Base-by-base conservation (phyloP, 2,113 vertebrate species). In the Paraplagusia blochii region DNA sequence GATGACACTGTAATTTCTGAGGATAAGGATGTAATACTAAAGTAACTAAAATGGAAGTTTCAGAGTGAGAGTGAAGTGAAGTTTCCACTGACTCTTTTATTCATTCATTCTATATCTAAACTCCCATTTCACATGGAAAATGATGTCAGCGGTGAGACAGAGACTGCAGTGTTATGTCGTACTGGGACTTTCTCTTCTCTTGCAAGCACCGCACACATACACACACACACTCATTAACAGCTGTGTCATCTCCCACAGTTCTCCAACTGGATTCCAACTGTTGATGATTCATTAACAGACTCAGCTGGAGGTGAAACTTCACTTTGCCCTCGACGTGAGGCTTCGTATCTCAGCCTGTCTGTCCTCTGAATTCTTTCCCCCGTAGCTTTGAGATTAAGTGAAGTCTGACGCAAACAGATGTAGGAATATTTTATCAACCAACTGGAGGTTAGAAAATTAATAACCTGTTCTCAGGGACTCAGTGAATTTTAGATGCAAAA, bases 261-360 rank as follows among this genome's bases (percentile, higher is more conserved):
- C 48, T 46, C 14, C 1, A 19, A 69, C 58, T 42, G 67, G 50
- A 52, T 63, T 73, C 77, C 63, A 58, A 63, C 77, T 62, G 74
- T 34, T 69, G 70, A 56, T 56, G 69, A 74, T 74, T 84, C 73
- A 77, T 84, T 79, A 70, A 77, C 76, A 65, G 45, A 33, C 79
- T 73, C 74, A 4, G 62, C 70, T 56, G 63, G 73, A 72, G 35
- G 40, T 47, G 40, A 44, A 53, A 14, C 19, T 12, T 34, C 4
- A 12, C 46, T 44, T 22, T 29, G 40, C 62, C 67, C 22, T 29
- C 57, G 63, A 80, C 19, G 14, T 5, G 29, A 53, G 2, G 53
- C 33, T 19, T 33, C 34, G 38, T 48, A 33, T 36, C 34, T 47
- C 55, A 8, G 64, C n/a, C 44, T 2, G 49, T 58, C 13, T 35